Conservation (phyloP, 2,888 invertebrate genomes). For the Hyles lineata region DNA sequence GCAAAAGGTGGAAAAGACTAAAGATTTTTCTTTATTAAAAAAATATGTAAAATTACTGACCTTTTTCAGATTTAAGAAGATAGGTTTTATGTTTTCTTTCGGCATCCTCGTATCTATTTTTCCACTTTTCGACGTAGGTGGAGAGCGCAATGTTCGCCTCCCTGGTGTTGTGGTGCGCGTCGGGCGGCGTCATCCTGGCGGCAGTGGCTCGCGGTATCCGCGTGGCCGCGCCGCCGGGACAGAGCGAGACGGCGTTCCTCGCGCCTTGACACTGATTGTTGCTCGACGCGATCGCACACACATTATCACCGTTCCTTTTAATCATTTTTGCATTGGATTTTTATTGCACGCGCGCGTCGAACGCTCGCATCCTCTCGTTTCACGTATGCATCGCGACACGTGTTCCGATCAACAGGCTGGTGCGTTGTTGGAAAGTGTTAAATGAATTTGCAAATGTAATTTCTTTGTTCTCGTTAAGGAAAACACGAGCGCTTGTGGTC, state of each 20-base stretch:
- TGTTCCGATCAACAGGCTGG: slow-evolving; percentile 79
- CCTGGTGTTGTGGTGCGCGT: slow-evolving; percentile 78
- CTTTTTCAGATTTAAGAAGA: slow-evolving; percentile 88
- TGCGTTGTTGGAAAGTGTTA: slow-evolving; percentile 65
- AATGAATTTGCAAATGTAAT: slow-evolving; percentile 60
- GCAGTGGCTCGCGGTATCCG: slow-evolving; percentile 82
- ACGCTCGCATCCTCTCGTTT: slow-evolving; percentile 73
- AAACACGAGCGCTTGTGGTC: slow-evolving; percentile 65
- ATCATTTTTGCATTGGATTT: slow-evolving; percentile 83
- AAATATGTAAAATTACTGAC: slow-evolving; percentile 74
- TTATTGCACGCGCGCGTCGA: slow-evolving; percentile 74
- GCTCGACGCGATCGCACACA: slow-evolving; percentile 83
- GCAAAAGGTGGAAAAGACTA: slow-evolving; percentile 54
- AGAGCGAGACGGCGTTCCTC: slow-evolving; percentile 79
- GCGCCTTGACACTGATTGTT: slow-evolving; percentile 81
- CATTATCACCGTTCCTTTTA: slow-evolving; percentile 84
- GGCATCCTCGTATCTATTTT: slow-evolving; percentile 88
- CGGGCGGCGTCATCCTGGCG: slow-evolving; percentile 81
- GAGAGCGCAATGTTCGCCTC: slow-evolving; percentile 80
- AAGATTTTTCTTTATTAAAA: slow-evolving; percentile 39
- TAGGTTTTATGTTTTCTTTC: slow-evolving; percentile 88
- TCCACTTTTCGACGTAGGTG: slow-evolving; percentile 86
- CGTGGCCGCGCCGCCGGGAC: slow-evolving; percentile 70
- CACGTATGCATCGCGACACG: slow-evolving; percentile 73
- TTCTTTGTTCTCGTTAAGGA: slow-evolving; percentile 81